phyloP scores from a whole-genome alignment of 2,113 vertebrate species.

The Amphiprion percula region DNA sequence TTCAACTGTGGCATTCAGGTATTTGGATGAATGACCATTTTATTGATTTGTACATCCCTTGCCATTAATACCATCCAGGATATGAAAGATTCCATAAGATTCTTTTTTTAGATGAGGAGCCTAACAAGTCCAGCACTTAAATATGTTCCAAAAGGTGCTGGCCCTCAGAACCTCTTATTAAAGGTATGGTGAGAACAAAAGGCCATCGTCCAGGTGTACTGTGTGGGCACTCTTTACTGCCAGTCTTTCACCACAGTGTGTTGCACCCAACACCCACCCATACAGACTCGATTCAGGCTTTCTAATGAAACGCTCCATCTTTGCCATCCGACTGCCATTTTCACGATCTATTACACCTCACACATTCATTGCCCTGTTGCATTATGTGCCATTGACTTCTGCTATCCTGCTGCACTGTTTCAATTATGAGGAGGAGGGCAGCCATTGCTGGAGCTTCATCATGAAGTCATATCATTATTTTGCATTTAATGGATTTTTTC shows the following conservation, averaged over 20 bases:
- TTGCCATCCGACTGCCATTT: constrained; percentile 72
- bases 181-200: constrained; percentile 47
- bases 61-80: not conserved
- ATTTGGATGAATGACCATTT: constrained; percentile 17
- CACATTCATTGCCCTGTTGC: constrained; percentile 61
- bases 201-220: constrained; percentile 61
- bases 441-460: constrained; percentile 43
- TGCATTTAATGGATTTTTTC: constrained; percentile 40
- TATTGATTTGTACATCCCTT: constrained; percentile 4
- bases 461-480: constrained; percentile 46
- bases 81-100: not conserved
- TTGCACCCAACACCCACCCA: constrained; percentile 55
- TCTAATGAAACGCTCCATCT: constrained; percentile 80
- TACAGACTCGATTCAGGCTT: constrained; percentile 46
- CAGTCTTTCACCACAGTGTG: constrained; percentile 55
- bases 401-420: constrained; percentile 63
- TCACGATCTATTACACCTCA: constrained; percentile 75
- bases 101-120: not conserved
- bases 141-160: constrained; percentile 11
- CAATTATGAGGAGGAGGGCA: constrained; percentile 44
- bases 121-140: not conserved
- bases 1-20: not conserved
- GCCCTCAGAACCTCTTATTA: constrained; percentile 44
- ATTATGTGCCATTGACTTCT: constrained; percentile 63
- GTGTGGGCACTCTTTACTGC: constrained; percentile 48